A percentile compares a stretch with the other conserved stretches of the same genome.
phyloP scores from a whole-genome alignment of 2,113 vertebrate species.

The Bungarus multicinctus region DNA sequence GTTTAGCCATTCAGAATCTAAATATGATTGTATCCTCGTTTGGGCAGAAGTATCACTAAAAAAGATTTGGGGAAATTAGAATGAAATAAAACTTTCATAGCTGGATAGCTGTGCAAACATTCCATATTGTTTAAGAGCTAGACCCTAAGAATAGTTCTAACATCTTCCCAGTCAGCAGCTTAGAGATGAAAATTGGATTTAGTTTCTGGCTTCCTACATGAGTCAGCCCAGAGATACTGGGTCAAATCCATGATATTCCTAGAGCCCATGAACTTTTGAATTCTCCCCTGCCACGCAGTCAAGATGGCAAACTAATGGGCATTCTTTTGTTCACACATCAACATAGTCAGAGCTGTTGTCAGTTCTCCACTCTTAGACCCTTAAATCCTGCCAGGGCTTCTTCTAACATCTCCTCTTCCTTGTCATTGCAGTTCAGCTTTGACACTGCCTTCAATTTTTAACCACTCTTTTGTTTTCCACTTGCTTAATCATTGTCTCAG shows the following conservation, averaged over 20 bases:
- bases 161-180: neutral
- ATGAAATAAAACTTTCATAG: neutral
- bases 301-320: neutral
- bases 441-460: too few species aligned
- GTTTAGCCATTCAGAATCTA: neutral
- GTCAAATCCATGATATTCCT: neutral
- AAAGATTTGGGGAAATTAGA: neutral
- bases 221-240: neutral
- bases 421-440: too few species aligned
- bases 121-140: neutral
- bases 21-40: neutral
- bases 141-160: neutral
- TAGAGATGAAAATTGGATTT: neutral
- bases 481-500: too few species aligned
- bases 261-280: neutral
- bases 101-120: neutral
- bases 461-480: too few species aligned
- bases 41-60: neutral
- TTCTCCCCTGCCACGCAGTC: neutral
- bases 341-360: neutral
- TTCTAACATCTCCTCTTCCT: too few species aligned
- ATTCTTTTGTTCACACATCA: neutral
- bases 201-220: neutral
- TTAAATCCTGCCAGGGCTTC: too few species aligned
- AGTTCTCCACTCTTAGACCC: neutral